These are phyloP conservation scores for Charina bottae DNA, from an alignment of 2,113 vertebrate species.

Conservation along the genomic window DNA sequence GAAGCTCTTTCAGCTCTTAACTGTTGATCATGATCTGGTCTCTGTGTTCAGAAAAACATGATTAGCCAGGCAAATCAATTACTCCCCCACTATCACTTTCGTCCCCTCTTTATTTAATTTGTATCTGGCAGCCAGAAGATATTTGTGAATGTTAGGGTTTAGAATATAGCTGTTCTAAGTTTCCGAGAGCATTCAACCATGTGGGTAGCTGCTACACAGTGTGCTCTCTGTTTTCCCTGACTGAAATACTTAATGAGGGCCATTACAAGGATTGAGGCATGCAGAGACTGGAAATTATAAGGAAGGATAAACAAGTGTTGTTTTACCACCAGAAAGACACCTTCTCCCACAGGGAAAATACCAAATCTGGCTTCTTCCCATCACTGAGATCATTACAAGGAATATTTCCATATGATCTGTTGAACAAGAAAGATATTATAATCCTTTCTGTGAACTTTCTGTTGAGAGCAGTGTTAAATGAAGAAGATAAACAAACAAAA, in stretches of 20 bases:
- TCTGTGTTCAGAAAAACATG: background rate
- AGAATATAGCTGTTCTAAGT: background rate
- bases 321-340: constrained; percentile 40
- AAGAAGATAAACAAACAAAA: background rate
- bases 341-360: background rate
- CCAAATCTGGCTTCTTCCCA: constrained; percentile 38
- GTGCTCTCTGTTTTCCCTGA: constrained; percentile 35
- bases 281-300: constrained; percentile 53
- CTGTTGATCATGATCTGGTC: background rate
- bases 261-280: constrained; percentile 49
- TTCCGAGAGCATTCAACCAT: constrained; percentile 32
- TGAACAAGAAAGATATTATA: background rate
- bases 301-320: constrained; percentile 36
- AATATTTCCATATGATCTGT: constrained; percentile 19
- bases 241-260: constrained; percentile 54
- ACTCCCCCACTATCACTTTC: background rate
- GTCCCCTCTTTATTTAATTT: background rate
- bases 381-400: background rate
- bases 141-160: background rate
- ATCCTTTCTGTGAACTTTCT: constrained; percentile 8
- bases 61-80: accelerated
- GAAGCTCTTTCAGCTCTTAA: background rate
- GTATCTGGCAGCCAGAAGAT: background rate
- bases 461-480: background rate
- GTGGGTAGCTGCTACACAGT: constrained; percentile 46